Percentiles rank a stretch among this genome's conserved stretches.
Conservation (phyloP, 37 sponge, comb jelly and placozoan genomes). For the Spongilla lacustris region DNA sequence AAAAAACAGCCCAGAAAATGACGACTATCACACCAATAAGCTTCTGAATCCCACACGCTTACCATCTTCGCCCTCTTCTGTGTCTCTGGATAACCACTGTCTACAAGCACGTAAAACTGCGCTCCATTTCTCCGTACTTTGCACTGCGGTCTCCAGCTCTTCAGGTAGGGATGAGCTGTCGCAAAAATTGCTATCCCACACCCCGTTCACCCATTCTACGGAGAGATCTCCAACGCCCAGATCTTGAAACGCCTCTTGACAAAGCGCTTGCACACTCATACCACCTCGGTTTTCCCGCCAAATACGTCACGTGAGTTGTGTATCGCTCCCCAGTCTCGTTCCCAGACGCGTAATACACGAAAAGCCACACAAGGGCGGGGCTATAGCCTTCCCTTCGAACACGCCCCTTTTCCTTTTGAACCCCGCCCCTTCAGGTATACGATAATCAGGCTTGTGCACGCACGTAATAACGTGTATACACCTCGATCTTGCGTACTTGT, state of each 20-base stretch:
- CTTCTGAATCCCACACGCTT: neutral
- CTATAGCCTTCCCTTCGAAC: too few relatives aligned
- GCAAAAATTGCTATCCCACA: conserved; percentile 60
- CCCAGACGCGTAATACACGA: too few relatives aligned
- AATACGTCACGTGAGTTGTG: neutral
- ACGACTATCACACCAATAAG: neutral
- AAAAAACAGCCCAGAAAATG: too few relatives aligned
- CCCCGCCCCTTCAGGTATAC: too few relatives aligned
- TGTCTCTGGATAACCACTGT: conserved; percentile 12
- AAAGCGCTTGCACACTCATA: conserved; percentile 30
- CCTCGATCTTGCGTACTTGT: too few relatives aligned
- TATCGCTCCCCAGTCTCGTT: too few relatives aligned
- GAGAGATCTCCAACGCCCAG: conserved; percentile 30
- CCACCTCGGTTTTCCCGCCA: neutral
- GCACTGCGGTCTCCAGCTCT: neutral
- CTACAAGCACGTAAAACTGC: neutral
- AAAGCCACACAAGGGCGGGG: too few relatives aligned
- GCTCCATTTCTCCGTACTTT: conserved; percentile 15
- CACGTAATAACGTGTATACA: too few relatives aligned
- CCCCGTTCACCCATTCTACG: conserved; percentile 36
- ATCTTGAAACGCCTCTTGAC: conserved; percentile 29
- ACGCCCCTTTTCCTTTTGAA: too few relatives aligned
- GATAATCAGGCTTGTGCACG: too few relatives aligned
- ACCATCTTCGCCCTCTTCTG: neutral
- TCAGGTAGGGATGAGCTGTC: conserved; percentile 20